A percentile compares a stretch with the other conserved stretches of the same genome.
Conservation (phyloP, 1,140 invertebrate genomes). For the Drosophila rhopaloa region DNA sequence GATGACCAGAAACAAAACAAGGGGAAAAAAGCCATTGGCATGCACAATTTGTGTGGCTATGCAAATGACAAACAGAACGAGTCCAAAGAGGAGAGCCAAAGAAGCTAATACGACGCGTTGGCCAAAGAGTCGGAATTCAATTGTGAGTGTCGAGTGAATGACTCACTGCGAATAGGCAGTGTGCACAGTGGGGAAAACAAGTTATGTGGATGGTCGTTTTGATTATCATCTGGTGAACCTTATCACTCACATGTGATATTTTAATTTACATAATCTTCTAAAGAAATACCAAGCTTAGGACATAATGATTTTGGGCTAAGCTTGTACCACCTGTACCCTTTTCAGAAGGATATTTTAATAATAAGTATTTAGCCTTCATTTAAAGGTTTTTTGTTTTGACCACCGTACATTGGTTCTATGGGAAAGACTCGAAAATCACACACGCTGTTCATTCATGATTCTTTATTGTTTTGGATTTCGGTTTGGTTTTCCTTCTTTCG, state of each 20-base stretch:
- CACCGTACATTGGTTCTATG: slow-evolving; percentile 15
- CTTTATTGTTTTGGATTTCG: slow-evolving; percentile 25
- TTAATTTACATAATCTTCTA: not conserved
- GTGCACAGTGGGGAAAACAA: slow-evolving; percentile 47
- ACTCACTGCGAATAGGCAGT: slow-evolving; percentile 38
- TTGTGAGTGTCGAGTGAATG: slow-evolving; percentile 47
- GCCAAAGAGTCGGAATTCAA: slow-evolving; percentile 41
- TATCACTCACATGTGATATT: not conserved
- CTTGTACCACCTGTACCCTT: too few relatives aligned
- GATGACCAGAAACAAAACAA: slow-evolving; percentile 40
- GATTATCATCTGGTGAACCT: not conserved
- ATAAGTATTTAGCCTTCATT: too few relatives aligned
- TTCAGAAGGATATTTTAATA: not conserved
- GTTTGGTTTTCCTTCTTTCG: slow-evolving; percentile 16
- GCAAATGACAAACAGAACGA: slow-evolving; percentile 58
- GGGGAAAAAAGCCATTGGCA: slow-evolving; percentile 49
- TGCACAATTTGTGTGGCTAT: slow-evolving; percentile 63
- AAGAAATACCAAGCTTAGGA: too few relatives aligned
- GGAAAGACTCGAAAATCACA: slow-evolving; percentile 16
- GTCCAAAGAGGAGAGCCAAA: slow-evolving; percentile 9
- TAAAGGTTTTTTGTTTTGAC: not conserved
- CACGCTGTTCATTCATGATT: slow-evolving; percentile 37
- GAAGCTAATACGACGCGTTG: slow-evolving; percentile 60
- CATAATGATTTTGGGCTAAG: too few relatives aligned
- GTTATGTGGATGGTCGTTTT: slow-evolving; percentile 1